These are phyloP conservation scores for Myotis planiceps DNA, from an alignment of 2,797 vertebrate genomes.

Conservation along the genomic window DNA sequence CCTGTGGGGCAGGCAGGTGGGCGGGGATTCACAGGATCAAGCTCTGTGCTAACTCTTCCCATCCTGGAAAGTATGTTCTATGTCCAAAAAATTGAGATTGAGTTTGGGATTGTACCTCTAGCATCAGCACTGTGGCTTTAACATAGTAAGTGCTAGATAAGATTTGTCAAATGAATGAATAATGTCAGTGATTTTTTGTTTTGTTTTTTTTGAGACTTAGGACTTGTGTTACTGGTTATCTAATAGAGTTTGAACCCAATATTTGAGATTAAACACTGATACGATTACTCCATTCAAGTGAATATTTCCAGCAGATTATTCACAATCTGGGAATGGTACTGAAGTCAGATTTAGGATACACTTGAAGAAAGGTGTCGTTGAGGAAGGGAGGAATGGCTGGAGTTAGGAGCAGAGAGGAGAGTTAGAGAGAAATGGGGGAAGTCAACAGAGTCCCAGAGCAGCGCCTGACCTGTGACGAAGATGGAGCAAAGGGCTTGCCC, in stretches of 20 bases:
- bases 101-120: neutral
- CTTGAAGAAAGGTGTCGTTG: neutral
- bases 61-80: neutral
- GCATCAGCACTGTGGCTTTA: neutral
- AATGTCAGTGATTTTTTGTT: neutral
- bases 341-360: neutral
- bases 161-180: neutral
- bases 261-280: neutral
- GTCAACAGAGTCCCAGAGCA: neutral
- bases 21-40: neutral
- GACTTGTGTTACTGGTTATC: neutral
- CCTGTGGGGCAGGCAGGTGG: constrained; percentile 84
- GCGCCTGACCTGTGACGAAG: no score
- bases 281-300: neutral
- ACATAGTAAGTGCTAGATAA: neutral
- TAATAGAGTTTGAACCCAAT: neutral
- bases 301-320: neutral
- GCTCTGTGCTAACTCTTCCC: neutral
- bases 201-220: neutral
- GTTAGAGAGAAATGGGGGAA: neutral
- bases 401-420: neutral
- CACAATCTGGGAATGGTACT: neutral
- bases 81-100: neutral
- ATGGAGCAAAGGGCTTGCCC: neutral
- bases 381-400: neutral